Evolutionary conservation across 1,140 invertebrate species (phyloP).

Genomic region (Conus ventricosus): DNA sequence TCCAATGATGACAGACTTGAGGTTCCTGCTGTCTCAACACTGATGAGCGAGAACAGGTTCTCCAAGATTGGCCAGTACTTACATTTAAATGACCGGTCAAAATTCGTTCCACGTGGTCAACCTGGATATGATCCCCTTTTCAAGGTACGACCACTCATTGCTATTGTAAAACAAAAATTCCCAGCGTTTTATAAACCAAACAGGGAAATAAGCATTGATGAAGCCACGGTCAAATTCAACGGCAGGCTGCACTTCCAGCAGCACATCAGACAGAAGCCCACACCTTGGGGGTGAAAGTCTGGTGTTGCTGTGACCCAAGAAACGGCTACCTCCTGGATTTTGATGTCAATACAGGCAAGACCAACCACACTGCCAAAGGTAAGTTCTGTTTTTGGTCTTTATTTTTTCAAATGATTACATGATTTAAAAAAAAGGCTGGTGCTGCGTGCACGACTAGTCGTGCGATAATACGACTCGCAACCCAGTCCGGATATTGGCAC

Average conservation of each 20-base stretch:
- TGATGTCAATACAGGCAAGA: slow-evolving; percentile 11
- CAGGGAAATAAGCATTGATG: slow-evolving; percentile 2
- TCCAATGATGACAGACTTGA: slow-evolving; percentile 34
- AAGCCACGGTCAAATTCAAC: slow-evolving; percentile 18
- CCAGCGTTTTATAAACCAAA: slow-evolving; percentile 27
- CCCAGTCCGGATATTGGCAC: no score
- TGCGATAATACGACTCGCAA: no score
- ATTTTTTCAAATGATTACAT: no score
- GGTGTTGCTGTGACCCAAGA: background rate
- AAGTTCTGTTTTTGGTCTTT: background rate
- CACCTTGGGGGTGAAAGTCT: slow-evolving; percentile 30
- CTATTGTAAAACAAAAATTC: slow-evolving; percentile 35
- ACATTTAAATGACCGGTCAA: slow-evolving; percentile 39
- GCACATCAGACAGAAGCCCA: slow-evolving; percentile 9
- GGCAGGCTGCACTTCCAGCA: slow-evolving; percentile 26
- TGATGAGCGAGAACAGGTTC: slow-evolving; percentile 38
- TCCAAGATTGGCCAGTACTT: slow-evolving; percentile 52
- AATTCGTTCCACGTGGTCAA: slow-evolving; percentile 16
- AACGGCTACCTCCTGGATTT: slow-evolving; percentile 30
- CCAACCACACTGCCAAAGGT: background rate
- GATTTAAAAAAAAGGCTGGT: no score
- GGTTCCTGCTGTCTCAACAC: slow-evolving; percentile 34
- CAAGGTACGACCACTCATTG: slow-evolving; percentile 50
- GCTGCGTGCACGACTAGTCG: no score
- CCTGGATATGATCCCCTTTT: slow-evolving; percentile 46